Base-by-base conservation (phyloP, 2,113 vertebrate species). In the Pelmatolapia mariae region DNA sequence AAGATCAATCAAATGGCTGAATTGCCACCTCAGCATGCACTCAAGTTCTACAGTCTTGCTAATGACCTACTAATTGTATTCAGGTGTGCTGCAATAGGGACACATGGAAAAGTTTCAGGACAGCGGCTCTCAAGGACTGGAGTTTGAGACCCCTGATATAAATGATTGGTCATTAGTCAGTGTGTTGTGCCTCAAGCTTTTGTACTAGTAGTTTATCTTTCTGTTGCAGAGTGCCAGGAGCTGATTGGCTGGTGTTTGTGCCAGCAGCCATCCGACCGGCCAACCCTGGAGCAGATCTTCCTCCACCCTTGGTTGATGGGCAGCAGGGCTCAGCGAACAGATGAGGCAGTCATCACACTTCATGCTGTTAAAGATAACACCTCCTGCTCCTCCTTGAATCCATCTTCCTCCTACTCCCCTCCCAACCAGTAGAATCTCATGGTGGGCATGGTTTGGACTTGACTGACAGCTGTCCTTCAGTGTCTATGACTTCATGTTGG, bases 171-270 rank as follows among this genome's bases (percentile, higher is more conserved):
- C 31, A 66, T n/a, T 66, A 18, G n/a, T 68, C 63, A 40, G 63
- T 40, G 19, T 68, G 63, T 40, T 68, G 33, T 40, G 33, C 31
- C 63, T 22, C 33, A 68, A 13, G 11, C 63, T 22, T 68, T 68
- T 68, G 10, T 40, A 68, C 19, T 68, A 40, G 33, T 68, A 22
- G 63, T 68, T 68, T 22, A 13, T 26, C 7, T 80, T 40, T 19
- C 26, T 15, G 1, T 31, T 71, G 10, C 94, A 99, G 99, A 98
- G 93, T 99, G 99, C 95, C 98, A 99, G 94, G 97, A 99, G 89
- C 96, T 99, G 91, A 98, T 99, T 82, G 97, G 98, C 95, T 99
- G 98, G 98, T 99, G 99, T 95, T 97, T 99, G 94, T 97, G 98
- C 85, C 94, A 98, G 96, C 96, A 98, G 95, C 99, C 99, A 57